Conservation (phyloP, 2,113 vertebrate species). For the Leuciscus idus region DNA sequence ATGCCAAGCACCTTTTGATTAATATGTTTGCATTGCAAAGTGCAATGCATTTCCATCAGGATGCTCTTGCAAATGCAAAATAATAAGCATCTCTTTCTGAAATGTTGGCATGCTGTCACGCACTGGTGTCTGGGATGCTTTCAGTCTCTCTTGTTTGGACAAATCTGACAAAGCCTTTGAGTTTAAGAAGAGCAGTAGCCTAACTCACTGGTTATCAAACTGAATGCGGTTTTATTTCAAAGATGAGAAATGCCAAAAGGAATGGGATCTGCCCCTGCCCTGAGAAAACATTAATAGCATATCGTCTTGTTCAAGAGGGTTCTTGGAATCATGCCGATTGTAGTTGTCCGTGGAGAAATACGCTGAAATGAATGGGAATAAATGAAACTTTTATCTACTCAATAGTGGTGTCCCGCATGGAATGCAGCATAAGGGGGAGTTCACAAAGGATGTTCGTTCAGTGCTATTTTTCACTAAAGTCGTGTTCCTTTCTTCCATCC, state of each 20-base stretch:
- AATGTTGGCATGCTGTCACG: neutral
- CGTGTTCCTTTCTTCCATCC: neutral
- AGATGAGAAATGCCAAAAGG: neutral
- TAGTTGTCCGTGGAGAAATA: slow-evolving; percentile 22
- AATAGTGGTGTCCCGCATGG: neutral
- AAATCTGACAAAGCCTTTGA: neutral
- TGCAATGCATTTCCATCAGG: slow-evolving; percentile 2
- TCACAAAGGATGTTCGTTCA: neutral
- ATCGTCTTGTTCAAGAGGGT: slow-evolving; percentile 39
- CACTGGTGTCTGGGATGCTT: neutral
- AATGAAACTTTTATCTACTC: neutral
- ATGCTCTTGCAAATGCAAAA: slow-evolving; percentile 1
- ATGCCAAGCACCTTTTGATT: slow-evolving; percentile 17
- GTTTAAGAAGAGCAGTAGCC: slow-evolving; percentile 5
- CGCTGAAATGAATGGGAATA: slow-evolving; percentile 45
- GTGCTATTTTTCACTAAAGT: neutral
- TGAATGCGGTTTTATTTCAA: neutral
- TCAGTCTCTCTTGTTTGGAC: slow-evolving; percentile 9
- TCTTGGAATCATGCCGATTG: slow-evolving; percentile 10
- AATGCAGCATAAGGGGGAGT: neutral
- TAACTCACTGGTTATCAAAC: neutral
- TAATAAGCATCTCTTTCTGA: neutral
- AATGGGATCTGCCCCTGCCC: slow-evolving; percentile 28
- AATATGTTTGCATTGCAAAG: slow-evolving; percentile 12
- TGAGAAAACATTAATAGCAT: slow-evolving; percentile 58